Evolutionary conservation across 2,113 vertebrate genomes (phyloP).

Genomic region (Cavia porcellus): DNA sequence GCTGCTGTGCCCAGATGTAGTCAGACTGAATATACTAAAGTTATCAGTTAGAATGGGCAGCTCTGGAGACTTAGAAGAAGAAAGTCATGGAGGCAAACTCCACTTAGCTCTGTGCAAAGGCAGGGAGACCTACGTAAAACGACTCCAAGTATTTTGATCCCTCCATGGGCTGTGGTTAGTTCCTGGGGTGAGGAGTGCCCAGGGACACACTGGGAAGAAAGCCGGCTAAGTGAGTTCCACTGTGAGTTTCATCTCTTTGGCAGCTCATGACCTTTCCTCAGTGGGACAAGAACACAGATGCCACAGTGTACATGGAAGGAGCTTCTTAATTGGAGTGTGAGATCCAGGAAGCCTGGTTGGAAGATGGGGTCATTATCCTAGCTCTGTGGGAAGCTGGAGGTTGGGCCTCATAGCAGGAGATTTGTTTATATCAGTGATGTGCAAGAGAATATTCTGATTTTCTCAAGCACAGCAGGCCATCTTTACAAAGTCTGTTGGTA

Average conservation of each 20-base stretch:
- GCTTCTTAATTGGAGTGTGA: neutral
- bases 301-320: neutral
- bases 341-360: neutral
- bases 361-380: neutral
- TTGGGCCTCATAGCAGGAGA: neutral
- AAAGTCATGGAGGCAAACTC: neutral
- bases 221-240: neutral
- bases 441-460: neutral
- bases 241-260: neutral
- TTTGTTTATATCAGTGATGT: neutral
- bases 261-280: neutral
- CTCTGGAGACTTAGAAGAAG: neutral
- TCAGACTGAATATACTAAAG: neutral
- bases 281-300: neutral
- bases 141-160: neutral
- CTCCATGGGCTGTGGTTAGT: neutral
- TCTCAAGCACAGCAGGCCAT: neutral
- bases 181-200: neutral
- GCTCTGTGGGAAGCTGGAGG: neutral
- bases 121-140: neutral
- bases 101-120: neutral
- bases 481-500: neutral
- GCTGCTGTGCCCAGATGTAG: neutral
- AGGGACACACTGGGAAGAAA: neutral
- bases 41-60: neutral